These are phyloP conservation scores for Marronus borbonicus DNA, from an alignment of 2,888 invertebrate genomes.

Conservation along the genomic window DNA sequence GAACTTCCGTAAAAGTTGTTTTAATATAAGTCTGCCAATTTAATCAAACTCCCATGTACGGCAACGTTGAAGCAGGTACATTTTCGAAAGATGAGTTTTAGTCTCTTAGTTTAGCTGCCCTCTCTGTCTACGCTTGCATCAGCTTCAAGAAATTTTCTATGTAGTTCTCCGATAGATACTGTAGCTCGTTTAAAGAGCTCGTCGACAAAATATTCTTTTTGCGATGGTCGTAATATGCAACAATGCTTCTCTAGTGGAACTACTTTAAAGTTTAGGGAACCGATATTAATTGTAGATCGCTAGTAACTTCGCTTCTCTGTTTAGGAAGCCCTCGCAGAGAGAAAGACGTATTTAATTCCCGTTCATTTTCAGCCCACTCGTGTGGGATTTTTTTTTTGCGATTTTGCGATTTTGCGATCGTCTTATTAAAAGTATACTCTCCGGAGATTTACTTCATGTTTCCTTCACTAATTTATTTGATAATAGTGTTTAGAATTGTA, in stretches of 20 bases:
- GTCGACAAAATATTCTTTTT: not conserved
- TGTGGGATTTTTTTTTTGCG: too few species aligned
- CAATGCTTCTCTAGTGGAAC: not conserved
- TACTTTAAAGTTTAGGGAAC: slow-evolving; percentile 4
- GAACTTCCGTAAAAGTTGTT: slow-evolving; percentile 53
- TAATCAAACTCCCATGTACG: slow-evolving; percentile 56
- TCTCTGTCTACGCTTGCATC: not conserved
- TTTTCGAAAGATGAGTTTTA: slow-evolving; percentile 18
- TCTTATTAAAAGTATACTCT: too few species aligned
- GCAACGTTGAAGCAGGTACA: slow-evolving; percentile 49
- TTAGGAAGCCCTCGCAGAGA: not conserved
- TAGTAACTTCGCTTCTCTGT: not conserved
- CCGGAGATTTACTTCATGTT: too few species aligned
- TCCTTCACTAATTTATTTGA: too few species aligned
- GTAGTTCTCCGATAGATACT: not conserved
- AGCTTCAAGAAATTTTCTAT: slow-evolving; percentile 19
- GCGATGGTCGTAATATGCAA: not conserved
- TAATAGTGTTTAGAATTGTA: too few species aligned
- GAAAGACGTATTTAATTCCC: too few species aligned
- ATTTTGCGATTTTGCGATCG: too few species aligned
- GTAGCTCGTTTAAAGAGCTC: not conserved
- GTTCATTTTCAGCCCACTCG: too few species aligned
- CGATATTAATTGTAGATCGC: slow-evolving; percentile 16
- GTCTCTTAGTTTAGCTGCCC: too few species aligned
- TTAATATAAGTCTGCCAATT: slow-evolving; percentile 57